phyloP scores from a whole-genome alignment of 1,140 invertebrate genomes.

The Apis mellifera region Amel_HAv3.1 CM009934.2:5469001-5469500 shows the following conservation, averaged over 20 bases:
- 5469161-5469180: not conserved
- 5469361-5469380: not conserved
- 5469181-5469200: too few relatives aligned
- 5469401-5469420: not conserved
- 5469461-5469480: constrained; percentile 52
- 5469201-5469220: not conserved
- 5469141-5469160: not conserved
- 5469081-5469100: constrained; percentile 37
- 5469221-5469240: not conserved
- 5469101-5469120: constrained; percentile 49
- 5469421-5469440: not conserved
- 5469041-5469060: constrained; percentile 74
- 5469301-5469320: not conserved
- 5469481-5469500: constrained; percentile 49
- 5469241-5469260: not conserved
- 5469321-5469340: not conserved
- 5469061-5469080: constrained; percentile 64
- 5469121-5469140: constrained; percentile 30
- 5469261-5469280: not conserved
- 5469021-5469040: constrained; percentile 67
- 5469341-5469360: not conserved
- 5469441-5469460: constrained; percentile 24
- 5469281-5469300: not conserved
- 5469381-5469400: not conserved
- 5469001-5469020: constrained; percentile 50